Conservation (phyloP, 2,113 vertebrate species). For the Sprattus sprattus region DNA sequence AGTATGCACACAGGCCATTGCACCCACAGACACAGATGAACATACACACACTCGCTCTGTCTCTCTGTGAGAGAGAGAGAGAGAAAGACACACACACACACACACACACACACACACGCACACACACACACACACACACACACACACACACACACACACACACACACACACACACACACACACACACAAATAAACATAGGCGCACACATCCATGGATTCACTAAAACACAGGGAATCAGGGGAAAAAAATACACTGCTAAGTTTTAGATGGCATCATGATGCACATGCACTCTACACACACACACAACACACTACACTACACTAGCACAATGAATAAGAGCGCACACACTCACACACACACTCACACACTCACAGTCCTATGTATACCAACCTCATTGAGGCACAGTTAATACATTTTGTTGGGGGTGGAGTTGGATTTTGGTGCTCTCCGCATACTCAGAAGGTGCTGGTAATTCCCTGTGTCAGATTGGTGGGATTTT, state of each 20-base stretch:
- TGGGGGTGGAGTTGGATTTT: slow-evolving; percentile 21
- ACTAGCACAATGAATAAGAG: background rate
- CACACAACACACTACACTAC: background rate
- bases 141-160: background rate
- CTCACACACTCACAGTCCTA: slow-evolving; percentile 1
- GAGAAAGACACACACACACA: background rate
- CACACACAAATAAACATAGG: background rate
- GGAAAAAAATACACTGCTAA: background rate
- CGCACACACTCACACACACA: slow-evolving; percentile 5
- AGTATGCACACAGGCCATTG: background rate
- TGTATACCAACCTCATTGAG: background rate
- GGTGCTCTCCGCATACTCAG: slow-evolving; percentile 26
- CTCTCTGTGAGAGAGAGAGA: no score
- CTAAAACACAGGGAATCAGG: background rate
- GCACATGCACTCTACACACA: no score
- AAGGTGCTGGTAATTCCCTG: slow-evolving; percentile 38
- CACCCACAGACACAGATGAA: slow-evolving; percentile 6
- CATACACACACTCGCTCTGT: background rate
- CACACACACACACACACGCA: background rate
- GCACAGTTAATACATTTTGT: background rate
- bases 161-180: background rate
- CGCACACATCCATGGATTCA: background rate
- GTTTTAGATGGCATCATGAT: background rate
- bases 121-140: background rate
- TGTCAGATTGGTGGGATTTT: slow-evolving; percentile 41